Conservation (phyloP, 37 sponge, comb jelly and placozoan genomes). For the Axinella damicornis region DNA sequence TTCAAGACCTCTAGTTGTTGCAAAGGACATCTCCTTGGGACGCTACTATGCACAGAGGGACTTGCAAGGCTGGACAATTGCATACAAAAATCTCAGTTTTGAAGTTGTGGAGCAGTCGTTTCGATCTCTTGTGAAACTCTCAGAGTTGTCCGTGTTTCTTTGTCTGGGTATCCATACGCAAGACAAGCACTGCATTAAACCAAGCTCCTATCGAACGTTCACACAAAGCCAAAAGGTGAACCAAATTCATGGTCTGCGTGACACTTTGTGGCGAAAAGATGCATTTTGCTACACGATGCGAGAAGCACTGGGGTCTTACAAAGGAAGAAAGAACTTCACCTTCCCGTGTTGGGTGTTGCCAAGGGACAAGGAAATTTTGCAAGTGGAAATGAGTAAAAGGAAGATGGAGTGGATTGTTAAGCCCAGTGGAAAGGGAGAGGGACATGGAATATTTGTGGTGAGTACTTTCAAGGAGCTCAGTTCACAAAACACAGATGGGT, state of each 20-base stretch:
- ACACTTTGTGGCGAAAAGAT: slow-evolving; percentile 90
- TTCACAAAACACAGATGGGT: slow-evolving; percentile 10
- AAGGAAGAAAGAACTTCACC: slow-evolving; percentile 62
- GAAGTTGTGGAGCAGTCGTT: slow-evolving; percentile 60
- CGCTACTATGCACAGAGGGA: slow-evolving; percentile 88
- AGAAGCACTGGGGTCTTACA: slow-evolving; percentile 59
- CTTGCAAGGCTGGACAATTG: slow-evolving; percentile 83
- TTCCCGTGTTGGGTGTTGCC: slow-evolving; percentile 94
- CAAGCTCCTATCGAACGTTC: slow-evolving; percentile 38
- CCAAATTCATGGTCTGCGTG: slow-evolving; percentile 76
- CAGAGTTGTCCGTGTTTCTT: slow-evolving; percentile 71
- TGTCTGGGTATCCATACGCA: slow-evolving; percentile 79
- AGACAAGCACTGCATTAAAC: slow-evolving; percentile 73
- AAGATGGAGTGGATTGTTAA: slow-evolving; percentile 74
- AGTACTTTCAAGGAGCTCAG: slow-evolving; percentile 41
- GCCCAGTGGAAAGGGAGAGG: slow-evolving; percentile 82
- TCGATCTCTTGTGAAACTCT: slow-evolving; percentile 19
- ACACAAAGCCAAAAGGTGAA: slow-evolving; percentile 55
- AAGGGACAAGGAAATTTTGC: slow-evolving; percentile 53
- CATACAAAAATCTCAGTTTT: slow-evolving; percentile 71
- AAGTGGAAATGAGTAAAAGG: slow-evolving; percentile 34
- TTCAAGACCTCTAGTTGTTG: slow-evolving; percentile 58
- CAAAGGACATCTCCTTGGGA: slow-evolving; percentile 71
- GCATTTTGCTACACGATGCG: slow-evolving; percentile 77
- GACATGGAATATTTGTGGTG: slow-evolving; percentile 87